Evolutionary conservation across 2,797 vertebrate genomes (phyloP), one percentile per base, ranked within the genome.

Genomic region (Naso thynnoides): DNA sequence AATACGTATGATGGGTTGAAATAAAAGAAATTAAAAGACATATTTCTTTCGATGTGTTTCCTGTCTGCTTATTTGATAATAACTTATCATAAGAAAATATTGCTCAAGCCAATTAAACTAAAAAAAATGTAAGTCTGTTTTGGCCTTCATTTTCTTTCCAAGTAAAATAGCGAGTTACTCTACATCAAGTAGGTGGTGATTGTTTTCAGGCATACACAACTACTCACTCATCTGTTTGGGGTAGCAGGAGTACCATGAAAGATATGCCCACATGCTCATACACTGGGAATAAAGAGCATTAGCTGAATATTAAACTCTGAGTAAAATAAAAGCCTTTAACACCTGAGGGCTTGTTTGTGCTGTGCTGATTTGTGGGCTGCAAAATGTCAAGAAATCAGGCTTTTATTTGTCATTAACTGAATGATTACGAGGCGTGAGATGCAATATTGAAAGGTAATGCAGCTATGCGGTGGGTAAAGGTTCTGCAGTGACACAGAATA

Each of bases 131-230:
- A 1, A 6, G 6, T 33, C 57, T 47, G 4, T 44, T 31, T 39
- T 16, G 3, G 9, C 19, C 38, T 55, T 16, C 33, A 49, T 55
- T 58, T 54, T 64, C 16, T 15, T 50, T 16, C 13, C 6, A 82
- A 55, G 29, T 75, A 58, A 53, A 58, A 27, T 26, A 29, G 23
- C 26, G 0, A 16, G 9, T 49, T 24, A 49, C 23, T 65, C 29
- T 63, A 48, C 27, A 71, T 47, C 26, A 58, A 19, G 73, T 79
- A 39, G 82, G 69, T 63, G 67, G 67, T 57, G 47, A 60, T 41
- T 50, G 29, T 67, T 77, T 81, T 24, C 33, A 73, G 52, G 59
- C 66, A 53, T 24, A 36, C 19, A 50, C 55, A 50, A 33, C 33
- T 57, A 42, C 14, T 81, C 57, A 49, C 29, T 55, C 5, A 53